Percentiles rank a stretch among this genome's conserved stretches.
These are phyloP conservation scores for Megastigmus dorsalis DNA, from an alignment of 2,888 invertebrate genomes.

Conservation along the genomic window DNA sequence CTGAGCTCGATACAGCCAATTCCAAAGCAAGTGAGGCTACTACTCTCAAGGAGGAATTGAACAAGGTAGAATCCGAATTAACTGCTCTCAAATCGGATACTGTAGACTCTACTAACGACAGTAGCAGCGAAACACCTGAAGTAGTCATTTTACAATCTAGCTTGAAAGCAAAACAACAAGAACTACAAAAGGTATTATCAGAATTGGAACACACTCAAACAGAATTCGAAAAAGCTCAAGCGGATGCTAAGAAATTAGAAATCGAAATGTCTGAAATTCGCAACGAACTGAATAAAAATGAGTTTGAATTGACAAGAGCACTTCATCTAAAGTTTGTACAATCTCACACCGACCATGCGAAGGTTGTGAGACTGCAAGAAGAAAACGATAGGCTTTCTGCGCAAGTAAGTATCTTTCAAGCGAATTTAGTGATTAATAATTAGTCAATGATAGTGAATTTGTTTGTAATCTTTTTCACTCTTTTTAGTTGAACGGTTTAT, in stretches of 20 bases:
- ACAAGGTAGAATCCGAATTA: slow-evolving; percentile 66
- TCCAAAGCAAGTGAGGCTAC: slow-evolving; percentile 64
- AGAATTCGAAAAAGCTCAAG: slow-evolving; percentile 72
- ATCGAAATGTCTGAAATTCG: slow-evolving; percentile 58
- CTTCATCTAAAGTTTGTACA: too few species aligned
- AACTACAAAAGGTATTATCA: slow-evolving; percentile 60
- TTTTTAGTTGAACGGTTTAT: slow-evolving; percentile 60
- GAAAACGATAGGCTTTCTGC: slow-evolving; percentile 76
- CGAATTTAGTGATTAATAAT: not conserved
- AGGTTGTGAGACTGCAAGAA: slow-evolving; percentile 75
- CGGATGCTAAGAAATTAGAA: slow-evolving; percentile 76
- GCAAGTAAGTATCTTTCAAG: slow-evolving; percentile 68
- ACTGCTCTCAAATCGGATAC: slow-evolving; percentile 64
- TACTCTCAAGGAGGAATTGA: slow-evolving; percentile 74
- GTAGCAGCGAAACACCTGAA: slow-evolving; percentile 11
- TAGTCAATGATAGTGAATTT: not conserved
- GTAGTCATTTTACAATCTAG: slow-evolving; percentile 9
- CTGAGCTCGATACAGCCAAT: slow-evolving; percentile 71
- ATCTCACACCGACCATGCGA: too few species aligned
- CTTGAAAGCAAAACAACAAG: slow-evolving; percentile 62
- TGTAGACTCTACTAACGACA: not conserved
- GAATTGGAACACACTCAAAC: slow-evolving; percentile 67
- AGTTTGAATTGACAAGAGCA: slow-evolving; percentile 57
- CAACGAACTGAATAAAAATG: slow-evolving; percentile 57
- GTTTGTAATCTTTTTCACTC: slow-evolving; percentile 6